phyloP scores from a whole-genome alignment of 1,140 invertebrate genomes.

The Drosophila tropicalis region DNA sequence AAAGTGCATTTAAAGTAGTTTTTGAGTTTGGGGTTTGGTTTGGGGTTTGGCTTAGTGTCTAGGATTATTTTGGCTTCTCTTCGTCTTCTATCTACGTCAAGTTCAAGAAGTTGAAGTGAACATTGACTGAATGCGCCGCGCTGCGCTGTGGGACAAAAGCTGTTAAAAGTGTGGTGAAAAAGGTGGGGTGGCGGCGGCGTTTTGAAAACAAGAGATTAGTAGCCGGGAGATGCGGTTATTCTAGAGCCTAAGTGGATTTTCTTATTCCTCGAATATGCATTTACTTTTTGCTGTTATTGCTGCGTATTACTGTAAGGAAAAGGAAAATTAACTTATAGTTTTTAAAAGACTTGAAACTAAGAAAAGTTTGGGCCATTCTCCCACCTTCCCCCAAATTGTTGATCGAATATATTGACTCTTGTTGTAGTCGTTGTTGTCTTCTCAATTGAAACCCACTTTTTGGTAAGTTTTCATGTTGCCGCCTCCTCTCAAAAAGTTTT shows the following conservation, averaged over 20 bases:
- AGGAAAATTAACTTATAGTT: background rate
- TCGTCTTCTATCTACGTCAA: background rate
- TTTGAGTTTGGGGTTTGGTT: slow-evolving; percentile 4
- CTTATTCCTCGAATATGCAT: background rate
- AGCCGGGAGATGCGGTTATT: background rate
- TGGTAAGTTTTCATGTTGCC: background rate
- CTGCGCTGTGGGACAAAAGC: background rate
- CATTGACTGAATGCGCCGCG: too few species aligned
- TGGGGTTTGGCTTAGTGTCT: slow-evolving; percentile 10
- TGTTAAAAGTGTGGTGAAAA: background rate
- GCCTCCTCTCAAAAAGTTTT: background rate
- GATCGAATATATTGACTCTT: slow-evolving; percentile 12
- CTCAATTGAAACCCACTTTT: slow-evolving; percentile 10
- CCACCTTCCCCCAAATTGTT: background rate
- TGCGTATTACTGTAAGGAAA: too few species aligned
- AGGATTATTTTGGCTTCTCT: slow-evolving; percentile 14
- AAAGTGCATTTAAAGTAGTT: slow-evolving; percentile 11
- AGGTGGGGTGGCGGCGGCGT: too few species aligned
- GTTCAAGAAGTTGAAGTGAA: slow-evolving; percentile 10
- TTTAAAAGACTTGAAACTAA: background rate
- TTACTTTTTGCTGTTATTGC: too few species aligned
- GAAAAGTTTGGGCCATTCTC: background rate
- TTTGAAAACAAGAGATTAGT: slow-evolving; percentile 5
- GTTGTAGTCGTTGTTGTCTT: background rate
- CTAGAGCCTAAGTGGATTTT: slow-evolving; percentile 4